Evolutionary conservation across 2,888 invertebrate species (phyloP).

Genomic region (Cheilosia impressa): DNA sequence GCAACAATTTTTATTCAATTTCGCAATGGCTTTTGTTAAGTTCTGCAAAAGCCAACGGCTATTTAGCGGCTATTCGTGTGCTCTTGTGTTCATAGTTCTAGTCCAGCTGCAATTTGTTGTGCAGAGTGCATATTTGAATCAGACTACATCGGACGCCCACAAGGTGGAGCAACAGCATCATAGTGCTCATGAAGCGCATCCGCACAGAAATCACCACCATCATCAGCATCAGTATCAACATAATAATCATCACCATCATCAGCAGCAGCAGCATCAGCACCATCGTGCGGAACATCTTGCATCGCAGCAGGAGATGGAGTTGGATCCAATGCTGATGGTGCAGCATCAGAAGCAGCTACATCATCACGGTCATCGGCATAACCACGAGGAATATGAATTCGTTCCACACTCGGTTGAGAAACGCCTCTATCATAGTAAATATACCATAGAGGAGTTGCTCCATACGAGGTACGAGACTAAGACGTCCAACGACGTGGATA

Average conservation of each 20-base stretch:
- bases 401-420: conserved; percentile 59
- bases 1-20: neutral
- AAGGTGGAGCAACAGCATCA: conserved; percentile 41
- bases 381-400: conserved; percentile 63
- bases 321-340: conserved; percentile 26
- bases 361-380: conserved; percentile 73
- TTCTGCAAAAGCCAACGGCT: conserved; percentile 42
- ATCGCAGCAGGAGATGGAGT: conserved; percentile 21
- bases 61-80: conserved; percentile 31
- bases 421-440: conserved; percentile 83
- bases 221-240: conserved; percentile 71
- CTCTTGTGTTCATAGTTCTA: conserved; percentile 55
- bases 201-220: conserved; percentile 70
- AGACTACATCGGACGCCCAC: conserved; percentile 41
- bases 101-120: conserved; percentile 59
- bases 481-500: conserved; percentile 89
- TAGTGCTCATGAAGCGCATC: conserved; percentile 53
- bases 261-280: conserved; percentile 38
- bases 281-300: conserved; percentile 64
- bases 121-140: conserved; percentile 59
- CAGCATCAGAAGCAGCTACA: conserved; percentile 66
- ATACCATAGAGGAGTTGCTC: conserved; percentile 88
- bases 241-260: conserved; percentile 54
- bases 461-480: conserved; percentile 87
- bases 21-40: conserved; percentile 48